Evolutionary conservation across 2,888 invertebrate species (phyloP), one percentile per base, ranked within the genome.

Genomic region (Tetrapedia diversipes): DNA sequence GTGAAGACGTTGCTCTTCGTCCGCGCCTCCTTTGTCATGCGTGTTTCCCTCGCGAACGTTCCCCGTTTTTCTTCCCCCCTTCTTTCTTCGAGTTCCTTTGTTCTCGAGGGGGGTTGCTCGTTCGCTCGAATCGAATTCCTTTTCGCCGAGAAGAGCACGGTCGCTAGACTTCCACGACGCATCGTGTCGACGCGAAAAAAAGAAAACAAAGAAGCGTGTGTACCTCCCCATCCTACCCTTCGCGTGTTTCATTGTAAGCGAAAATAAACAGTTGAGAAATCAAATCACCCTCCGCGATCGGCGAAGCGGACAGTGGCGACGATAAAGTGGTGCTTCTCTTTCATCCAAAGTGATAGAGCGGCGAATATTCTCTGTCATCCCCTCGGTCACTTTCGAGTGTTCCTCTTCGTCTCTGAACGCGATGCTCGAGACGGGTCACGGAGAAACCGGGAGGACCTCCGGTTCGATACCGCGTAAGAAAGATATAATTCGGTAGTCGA

Each of bases 261-360:
- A n/a, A 60, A 43, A 39, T 14, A 7, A 29, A 54, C n/a, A 41
- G 39, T 41, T 10, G 34, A 27, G 27, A 67, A 29, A 45, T 64
- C n/a, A 32, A 45, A 39, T 65, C 32, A 53, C 7, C 34, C n/a
- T 29, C 29, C 41, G 8, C 53, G 54, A 19, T 45, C 56, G 37
- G 45, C 32, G 45, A 41, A 74, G 63, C 53, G 57, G 51, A 63
- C 71, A 64, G 39, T 51, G 74, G 51, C 45, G 63, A 63, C 24
- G 56, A 57, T 16, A 39, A 57, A 39, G 39, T 27, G 2, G 22
- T 37, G 14, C 4, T 16, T 37, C 16, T 8, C 8, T 37, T 37
- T 11, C 6, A 4, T 32, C 3, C 16, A 2, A 19, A 45, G 22
- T 32, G 8, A 22, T 22, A 41, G 41, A 59, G 57, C 41, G 29